phyloP scores from a whole-genome alignment of 2,888 invertebrate genomes.

The Apotomis capreana region DNA sequence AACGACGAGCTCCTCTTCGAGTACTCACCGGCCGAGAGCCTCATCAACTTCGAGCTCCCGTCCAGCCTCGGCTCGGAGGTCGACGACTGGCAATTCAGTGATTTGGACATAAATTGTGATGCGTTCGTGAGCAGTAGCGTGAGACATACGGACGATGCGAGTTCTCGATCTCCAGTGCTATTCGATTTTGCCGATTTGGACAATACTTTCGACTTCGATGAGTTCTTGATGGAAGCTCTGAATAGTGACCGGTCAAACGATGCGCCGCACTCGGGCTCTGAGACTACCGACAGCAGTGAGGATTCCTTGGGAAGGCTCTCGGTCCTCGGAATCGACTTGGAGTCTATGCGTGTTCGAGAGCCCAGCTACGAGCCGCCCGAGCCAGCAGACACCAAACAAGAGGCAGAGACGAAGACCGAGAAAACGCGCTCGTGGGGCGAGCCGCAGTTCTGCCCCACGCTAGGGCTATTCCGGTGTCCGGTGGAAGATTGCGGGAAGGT shows the following conservation, averaged over 20 bases:
- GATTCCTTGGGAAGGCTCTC: conserved; percentile 52
- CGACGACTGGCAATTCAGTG: conserved; percentile 70
- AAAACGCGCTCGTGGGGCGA: conserved; percentile 70
- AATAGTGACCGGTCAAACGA: conserved; percentile 66
- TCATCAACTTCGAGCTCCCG: conserved; percentile 77
- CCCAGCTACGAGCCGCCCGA: conserved; percentile 54
- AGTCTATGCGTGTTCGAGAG: conserved; percentile 60
- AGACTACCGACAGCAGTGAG: conserved; percentile 58
- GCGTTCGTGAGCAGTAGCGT: conserved; percentile 70
- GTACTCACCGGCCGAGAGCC: conserved; percentile 75
- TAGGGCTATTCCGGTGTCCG: conserved; percentile 87
- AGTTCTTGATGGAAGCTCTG: conserved; percentile 70
- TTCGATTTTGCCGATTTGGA: conserved; percentile 76
- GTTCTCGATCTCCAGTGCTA: conserved; percentile 58
- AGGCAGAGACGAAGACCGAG: conserved; percentile 49
- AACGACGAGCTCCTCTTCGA: conserved; percentile 73
- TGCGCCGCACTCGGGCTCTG: conserved; percentile 57
- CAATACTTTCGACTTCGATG: conserved; percentile 69
- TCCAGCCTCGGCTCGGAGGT: conserved; percentile 58
- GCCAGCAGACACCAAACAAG: conserved; percentile 50
- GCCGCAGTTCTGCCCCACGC: conserved; percentile 72
- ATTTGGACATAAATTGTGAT: conserved; percentile 72
- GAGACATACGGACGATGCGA: conserved; percentile 61
- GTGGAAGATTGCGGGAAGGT: conserved; percentile 89
- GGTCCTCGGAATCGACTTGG: conserved; percentile 55